Evolutionary conservation across 2,888 invertebrate genomes (phyloP), one percentile per base, ranked within the genome.

Genomic region (Tillus elongatus): DNA sequence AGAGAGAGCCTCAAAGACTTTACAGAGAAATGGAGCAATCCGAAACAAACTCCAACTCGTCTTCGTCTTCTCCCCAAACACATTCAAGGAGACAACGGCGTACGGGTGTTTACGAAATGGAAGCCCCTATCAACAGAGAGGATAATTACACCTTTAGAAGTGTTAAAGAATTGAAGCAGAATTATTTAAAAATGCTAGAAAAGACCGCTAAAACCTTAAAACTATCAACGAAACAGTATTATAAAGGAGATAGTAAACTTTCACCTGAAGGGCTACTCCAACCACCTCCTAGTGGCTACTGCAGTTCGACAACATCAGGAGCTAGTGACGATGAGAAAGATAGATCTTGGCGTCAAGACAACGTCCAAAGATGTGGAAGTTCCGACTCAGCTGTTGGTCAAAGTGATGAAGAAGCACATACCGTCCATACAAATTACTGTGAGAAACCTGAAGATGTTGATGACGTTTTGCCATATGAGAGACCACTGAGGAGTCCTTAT

Each of bases 301-400:
- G 58, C 35, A 63, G 62, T 46, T 60, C 60, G 4, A 49, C 57
- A 2, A 54, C 58, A 12, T 61, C 61, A 3, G 62, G 57, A 1
- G 57, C 54, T 12, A 64, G 64, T 40, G 64, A 64, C 36, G 64
- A 65, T 34, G 64, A 64, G 41, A 49, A 49, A 4, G 61, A 58
- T 10, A 54, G 49, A 37, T 46, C 14, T 33, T 42, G 30, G 6
- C 37, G 44, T 29, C 47, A 52, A 30, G 40, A 41, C n/a, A 44
- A 52, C 32, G 66, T 69, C 33, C 58, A 62, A 32, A 60, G 69
- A 46, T 68, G 70, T 51, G 69, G 64, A 35, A 71, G 71, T 51
- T 67, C 69, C 2, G 72, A 72, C 53, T 71, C 71, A 19, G 72
- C 72, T 2, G 67, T 66, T 27, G 60, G 60, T 3, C 65, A 69